These are phyloP conservation scores for Loxodonta africana DNA, from an alignment of 2,113 vertebrate genomes.

Conservation along the genomic window DNA sequence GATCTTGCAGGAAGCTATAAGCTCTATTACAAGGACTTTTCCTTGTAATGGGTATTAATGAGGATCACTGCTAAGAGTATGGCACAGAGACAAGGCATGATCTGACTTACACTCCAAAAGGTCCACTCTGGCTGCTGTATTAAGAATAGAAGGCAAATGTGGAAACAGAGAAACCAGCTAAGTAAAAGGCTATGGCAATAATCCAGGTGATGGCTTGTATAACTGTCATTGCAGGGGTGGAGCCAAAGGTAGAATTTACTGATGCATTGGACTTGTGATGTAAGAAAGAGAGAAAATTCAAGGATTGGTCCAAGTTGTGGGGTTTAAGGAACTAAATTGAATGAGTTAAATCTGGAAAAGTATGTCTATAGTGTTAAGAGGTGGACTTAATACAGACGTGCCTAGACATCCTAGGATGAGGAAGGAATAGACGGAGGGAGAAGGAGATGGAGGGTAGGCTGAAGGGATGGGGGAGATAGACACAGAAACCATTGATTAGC, in stretches of 20 bases:
- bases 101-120: background rate
- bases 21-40: background rate
- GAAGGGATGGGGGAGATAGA: background rate
- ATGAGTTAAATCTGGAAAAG: background rate
- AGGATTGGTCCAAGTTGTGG: background rate
- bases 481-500: background rate
- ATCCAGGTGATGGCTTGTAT: background rate
- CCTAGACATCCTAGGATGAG: background rate
- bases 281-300: background rate
- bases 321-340: background rate
- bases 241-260: background rate
- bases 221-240: background rate
- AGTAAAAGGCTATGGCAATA: background rate
- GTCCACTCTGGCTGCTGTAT: too few species aligned
- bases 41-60: background rate
- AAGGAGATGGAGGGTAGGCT: background rate
- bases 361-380: background rate
- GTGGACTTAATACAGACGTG: background rate
- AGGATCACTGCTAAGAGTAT: background rate
- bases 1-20: background rate
- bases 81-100: background rate
- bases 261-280: background rate
- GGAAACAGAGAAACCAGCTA: background rate
- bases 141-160: background rate
- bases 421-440: background rate